A percentile compares a stretch with the other conserved stretches of the same genome.
Evolutionary conservation across 2,797 vertebrate genomes (phyloP).

Genomic region (Schizopygopsis pylzovi): DNA sequence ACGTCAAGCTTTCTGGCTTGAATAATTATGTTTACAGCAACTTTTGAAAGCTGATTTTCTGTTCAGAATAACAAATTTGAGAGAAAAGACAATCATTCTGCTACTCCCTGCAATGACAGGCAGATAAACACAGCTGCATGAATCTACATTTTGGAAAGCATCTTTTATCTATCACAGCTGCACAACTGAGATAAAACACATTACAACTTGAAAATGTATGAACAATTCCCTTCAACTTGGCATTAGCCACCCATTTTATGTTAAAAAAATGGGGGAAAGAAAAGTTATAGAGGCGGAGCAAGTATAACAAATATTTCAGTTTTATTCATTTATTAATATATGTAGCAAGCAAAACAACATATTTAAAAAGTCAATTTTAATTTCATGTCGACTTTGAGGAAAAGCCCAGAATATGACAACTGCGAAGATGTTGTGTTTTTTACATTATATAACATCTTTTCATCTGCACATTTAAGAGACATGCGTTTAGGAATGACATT

Average conservation of each 20-base stretch:
- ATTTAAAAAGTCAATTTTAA: background rate
- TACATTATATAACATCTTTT: background rate
- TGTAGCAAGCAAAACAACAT: background rate
- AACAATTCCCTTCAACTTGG: background rate
- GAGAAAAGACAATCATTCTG: slow-evolving; percentile 19
- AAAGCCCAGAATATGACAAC: background rate
- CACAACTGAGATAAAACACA: background rate
- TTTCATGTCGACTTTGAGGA: background rate
- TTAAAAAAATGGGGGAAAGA: background rate
- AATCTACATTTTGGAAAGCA: slow-evolving; percentile 1
- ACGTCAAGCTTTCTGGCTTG: slow-evolving; percentile 11
- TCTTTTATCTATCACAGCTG: slow-evolving; percentile 22
- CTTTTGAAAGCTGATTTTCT: slow-evolving; percentile 8
- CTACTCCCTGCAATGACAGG: background rate
- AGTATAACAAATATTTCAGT: background rate
- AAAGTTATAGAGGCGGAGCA: background rate
- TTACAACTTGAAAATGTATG: background rate
- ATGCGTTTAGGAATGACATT: slow-evolving; percentile 18
- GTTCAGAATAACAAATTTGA: slow-evolving; percentile 12
- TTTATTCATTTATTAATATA: background rate
- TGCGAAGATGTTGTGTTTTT: background rate
- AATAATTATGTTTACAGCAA: slow-evolving; percentile 28
- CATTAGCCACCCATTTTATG: background rate
- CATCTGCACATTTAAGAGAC: background rate
- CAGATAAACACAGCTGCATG: slow-evolving; percentile 22